These are phyloP conservation scores for Enteromius unitaeniatus DNA, from an alignment of 2,797 vertebrate genomes.

Conservation along the genomic window DNA sequence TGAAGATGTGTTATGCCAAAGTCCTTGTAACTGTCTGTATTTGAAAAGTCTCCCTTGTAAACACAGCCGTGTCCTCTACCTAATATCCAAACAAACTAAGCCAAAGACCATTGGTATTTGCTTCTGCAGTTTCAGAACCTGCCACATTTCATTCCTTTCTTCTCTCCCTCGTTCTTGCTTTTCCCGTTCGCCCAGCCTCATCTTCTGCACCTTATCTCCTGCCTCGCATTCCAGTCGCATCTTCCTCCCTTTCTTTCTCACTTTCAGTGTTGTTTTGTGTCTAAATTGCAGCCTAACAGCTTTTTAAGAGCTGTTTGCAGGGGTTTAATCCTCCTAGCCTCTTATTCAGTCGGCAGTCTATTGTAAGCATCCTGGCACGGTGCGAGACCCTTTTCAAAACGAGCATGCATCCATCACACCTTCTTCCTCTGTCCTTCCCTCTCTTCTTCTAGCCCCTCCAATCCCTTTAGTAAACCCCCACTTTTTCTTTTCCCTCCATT, in stretches of 20 bases:
- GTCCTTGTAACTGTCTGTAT: conserved; percentile 6
- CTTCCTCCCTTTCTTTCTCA: conserved; percentile 20
- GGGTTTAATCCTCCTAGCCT: conserved; percentile 81
- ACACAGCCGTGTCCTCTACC: conserved; percentile 34
- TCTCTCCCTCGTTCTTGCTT: conserved; percentile 38
- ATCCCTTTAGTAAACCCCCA: conserved; percentile 57
- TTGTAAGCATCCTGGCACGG: conserved; percentile 82
- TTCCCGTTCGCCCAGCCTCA: neutral
- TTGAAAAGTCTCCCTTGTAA: conserved; percentile 39
- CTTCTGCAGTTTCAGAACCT: conserved; percentile 48
- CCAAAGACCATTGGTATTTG: conserved; percentile 60
- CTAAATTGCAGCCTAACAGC: conserved; percentile 83
- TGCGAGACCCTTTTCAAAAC: conserved; percentile 70
- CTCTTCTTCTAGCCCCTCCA: conserved; percentile 56
- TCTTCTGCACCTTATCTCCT: conserved; percentile 33
- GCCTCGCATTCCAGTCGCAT: conserved; percentile 29
- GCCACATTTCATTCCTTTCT: conserved; percentile 20
- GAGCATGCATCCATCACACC: conserved; percentile 48
- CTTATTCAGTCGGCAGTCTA: conserved; percentile 78
- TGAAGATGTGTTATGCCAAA: conserved; percentile 45
- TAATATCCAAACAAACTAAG: conserved; percentile 52
- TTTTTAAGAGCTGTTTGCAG: conserved; percentile 83
- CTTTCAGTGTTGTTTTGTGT: conserved; percentile 66
- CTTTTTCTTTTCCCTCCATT: conserved; percentile 59
- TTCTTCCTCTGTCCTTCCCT: conserved; percentile 61